Percentiles rank a stretch among this genome's conserved stretches.
These are phyloP conservation scores for Drosophila multiciliata DNA, from an alignment of 2,888 invertebrate genomes.

Conservation along the genomic window DNA sequence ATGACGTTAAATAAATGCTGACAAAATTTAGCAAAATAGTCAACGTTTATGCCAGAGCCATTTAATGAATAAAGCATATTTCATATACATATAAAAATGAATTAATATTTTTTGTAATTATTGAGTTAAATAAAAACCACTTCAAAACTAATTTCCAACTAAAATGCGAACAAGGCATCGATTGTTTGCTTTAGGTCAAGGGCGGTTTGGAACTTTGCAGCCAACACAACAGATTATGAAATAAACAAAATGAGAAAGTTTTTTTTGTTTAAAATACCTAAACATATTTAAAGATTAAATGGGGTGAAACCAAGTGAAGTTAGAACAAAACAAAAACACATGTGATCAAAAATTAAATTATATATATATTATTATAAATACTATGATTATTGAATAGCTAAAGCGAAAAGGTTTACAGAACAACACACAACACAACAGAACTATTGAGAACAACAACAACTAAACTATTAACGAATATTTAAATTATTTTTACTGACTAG, in stretches of 20 bases:
- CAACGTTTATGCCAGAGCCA: slow-evolving; percentile 32
- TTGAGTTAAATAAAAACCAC: slow-evolving; percentile 8
- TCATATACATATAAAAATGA: slow-evolving; percentile 18
- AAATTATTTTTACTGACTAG: slow-evolving; percentile 49
- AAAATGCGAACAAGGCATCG: slow-evolving; percentile 20
- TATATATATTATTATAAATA: slow-evolving; percentile 50
- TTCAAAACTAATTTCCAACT: slow-evolving; percentile 19
- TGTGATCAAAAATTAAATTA: slow-evolving; percentile 77
- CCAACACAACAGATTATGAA: background rate
- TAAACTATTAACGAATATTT: slow-evolving; percentile 34
- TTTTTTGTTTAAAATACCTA: slow-evolving; percentile 25
- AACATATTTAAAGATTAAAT: slow-evolving; percentile 40
- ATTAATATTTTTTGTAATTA: slow-evolving; percentile 14
- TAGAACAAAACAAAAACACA: slow-evolving; percentile 60
- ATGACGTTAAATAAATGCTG: slow-evolving; percentile 19
- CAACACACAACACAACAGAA: slow-evolving; percentile 33
- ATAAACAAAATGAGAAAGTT: slow-evolving; percentile 3
- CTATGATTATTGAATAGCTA: slow-evolving; percentile 60
- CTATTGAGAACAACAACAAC: slow-evolving; percentile 20
- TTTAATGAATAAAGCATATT: slow-evolving; percentile 40
- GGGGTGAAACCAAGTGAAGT: slow-evolving; percentile 47
- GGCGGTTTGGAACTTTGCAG: no score
- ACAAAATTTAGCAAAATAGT: slow-evolving; percentile 26
- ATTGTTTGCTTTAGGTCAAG: slow-evolving; percentile 20
- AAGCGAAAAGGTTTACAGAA: slow-evolving; percentile 44